phyloP scores from a whole-genome alignment of 2,797 vertebrate species.

The Craterocephalus amniculus region DNA sequence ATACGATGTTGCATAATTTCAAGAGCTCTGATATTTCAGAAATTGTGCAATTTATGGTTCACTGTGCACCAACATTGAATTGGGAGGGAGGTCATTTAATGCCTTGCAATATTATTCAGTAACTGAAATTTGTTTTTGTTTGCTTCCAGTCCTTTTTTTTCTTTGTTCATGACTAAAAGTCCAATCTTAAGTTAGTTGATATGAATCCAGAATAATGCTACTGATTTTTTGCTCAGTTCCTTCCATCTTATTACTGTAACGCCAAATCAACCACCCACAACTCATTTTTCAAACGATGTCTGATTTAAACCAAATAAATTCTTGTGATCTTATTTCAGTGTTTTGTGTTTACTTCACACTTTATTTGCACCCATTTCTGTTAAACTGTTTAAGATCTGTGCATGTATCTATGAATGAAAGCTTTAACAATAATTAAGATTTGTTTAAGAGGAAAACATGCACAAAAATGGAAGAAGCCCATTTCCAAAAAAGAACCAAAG shows the following conservation, averaged over 20 bases:
- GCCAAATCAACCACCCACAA: too few species aligned
- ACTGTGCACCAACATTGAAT: too few species aligned
- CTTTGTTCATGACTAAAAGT: background rate
- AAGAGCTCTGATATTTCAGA: too few species aligned
- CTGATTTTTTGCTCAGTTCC: background rate
- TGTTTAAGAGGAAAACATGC: too few species aligned
- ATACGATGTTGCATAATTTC: too few species aligned
- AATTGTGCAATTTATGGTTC: too few species aligned
- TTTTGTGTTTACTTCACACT: background rate
- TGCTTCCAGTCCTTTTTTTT: too few species aligned
- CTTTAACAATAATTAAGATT: background rate
- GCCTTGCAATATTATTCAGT: too few species aligned
- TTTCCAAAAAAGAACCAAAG: background rate
- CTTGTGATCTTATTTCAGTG: background rate
- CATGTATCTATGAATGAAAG: background rate
- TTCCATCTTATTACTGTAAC: background rate
- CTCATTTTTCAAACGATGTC: background rate
- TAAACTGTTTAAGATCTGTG: background rate
- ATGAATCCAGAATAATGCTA: background rate
- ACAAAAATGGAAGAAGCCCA: background rate
- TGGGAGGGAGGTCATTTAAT: too few species aligned
- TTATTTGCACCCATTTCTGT: background rate
- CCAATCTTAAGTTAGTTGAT: background rate
- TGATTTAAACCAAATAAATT: background rate
- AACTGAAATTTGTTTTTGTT: too few species aligned